These are phyloP conservation scores for Urocitellus parryii DNA, from an alignment of 2,113 vertebrate genomes.

Conservation along the genomic window DNA sequence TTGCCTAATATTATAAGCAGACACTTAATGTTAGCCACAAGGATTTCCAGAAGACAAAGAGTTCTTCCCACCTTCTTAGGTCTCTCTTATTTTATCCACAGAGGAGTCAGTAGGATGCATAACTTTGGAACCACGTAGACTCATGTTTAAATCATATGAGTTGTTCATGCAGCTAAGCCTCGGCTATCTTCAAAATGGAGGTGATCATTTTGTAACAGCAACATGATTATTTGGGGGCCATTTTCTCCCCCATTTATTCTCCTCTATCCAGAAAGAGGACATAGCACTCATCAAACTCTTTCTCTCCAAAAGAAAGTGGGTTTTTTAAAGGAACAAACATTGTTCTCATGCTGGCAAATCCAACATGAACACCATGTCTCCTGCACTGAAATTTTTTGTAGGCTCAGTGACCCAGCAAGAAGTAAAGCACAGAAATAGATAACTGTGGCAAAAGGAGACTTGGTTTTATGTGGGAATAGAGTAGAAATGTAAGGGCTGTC, in stretches of 20 bases:
- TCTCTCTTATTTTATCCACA: slow-evolving; percentile 10
- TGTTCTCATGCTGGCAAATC: slow-evolving; percentile 5
- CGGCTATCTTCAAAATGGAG: not conserved
- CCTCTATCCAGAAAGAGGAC: not conserved
- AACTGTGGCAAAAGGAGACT: not conserved
- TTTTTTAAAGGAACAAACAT: not conserved
- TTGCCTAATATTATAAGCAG: not conserved
- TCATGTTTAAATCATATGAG: not conserved
- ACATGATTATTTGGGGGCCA: not conserved
- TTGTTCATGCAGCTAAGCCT: not conserved
- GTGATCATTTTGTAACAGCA: not conserved
- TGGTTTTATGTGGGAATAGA: not conserved
- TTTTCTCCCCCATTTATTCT: slow-evolving; percentile 30
- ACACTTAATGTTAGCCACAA: not conserved
- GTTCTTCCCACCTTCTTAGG: not conserved
- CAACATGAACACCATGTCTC: not conserved
- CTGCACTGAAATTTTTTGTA: not conserved
- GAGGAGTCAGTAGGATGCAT: not conserved
- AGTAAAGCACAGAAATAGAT: not conserved
- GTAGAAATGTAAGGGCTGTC: not conserved
- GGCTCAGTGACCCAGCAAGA: not conserved
- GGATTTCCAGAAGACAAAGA: not conserved
- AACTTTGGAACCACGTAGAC: not conserved
- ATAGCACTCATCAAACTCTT: not conserved
- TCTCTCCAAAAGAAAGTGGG: not conserved